These are phyloP conservation scores for Ceraclea dissimilis DNA, from an alignment of 2,888 invertebrate species.

Conservation along the genomic window DNA sequence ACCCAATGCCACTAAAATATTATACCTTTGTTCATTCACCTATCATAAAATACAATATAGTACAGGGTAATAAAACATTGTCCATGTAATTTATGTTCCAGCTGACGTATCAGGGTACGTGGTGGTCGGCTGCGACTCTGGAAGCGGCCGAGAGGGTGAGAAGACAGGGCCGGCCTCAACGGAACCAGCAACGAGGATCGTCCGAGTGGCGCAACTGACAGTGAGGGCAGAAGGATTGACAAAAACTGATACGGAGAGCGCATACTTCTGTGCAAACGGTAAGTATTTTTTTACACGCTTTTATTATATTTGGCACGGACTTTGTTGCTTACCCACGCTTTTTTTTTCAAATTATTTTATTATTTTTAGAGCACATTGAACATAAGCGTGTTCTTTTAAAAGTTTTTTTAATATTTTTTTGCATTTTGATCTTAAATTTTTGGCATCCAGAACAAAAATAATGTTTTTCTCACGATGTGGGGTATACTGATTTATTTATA, in stretches of 20 bases:
- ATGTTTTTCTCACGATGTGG: no score
- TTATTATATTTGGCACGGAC: no score
- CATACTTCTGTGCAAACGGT: conserved; percentile 65
- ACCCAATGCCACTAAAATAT: no score
- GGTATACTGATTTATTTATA: no score
- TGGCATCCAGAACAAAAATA: no score
- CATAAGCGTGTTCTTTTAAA: no score
- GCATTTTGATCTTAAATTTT: no score
- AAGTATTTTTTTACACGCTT: conserved; percentile 23
- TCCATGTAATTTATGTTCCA: conserved; percentile 33
- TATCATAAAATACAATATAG: no score
- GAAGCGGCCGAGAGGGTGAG: conserved; percentile 49
- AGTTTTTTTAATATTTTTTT: conserved; percentile 1
- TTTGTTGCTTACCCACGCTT: not conserved
- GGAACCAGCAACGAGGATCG: conserved; percentile 53
- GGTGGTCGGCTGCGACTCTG: conserved; percentile 55
- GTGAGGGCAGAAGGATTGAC: conserved; percentile 57
- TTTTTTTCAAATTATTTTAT: no score
- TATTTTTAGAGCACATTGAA: no score
- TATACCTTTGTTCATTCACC: no score
- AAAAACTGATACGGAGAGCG: conserved; percentile 58
- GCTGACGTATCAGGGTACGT: conserved; percentile 62
- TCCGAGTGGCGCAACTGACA: conserved; percentile 51
- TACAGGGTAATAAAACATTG: no score
- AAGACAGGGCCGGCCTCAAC: conserved; percentile 50